These are phyloP conservation scores for Eulemur coronatus DNA, from an alignment of 2,797 vertebrate species.

Conservation along the genomic window DNA sequence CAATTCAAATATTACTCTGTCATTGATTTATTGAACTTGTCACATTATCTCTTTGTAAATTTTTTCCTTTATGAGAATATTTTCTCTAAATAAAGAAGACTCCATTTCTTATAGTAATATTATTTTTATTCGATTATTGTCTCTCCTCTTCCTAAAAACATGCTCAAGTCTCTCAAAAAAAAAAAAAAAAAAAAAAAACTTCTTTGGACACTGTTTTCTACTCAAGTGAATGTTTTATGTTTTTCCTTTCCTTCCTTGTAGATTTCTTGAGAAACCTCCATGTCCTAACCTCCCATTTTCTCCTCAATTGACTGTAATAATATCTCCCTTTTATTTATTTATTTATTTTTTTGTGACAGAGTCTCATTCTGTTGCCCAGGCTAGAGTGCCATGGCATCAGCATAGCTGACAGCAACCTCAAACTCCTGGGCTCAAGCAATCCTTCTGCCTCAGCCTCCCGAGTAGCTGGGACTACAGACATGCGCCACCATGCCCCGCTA, in stretches of 20 bases:
- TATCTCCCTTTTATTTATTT: neutral
- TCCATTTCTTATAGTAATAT: constrained; percentile 12
- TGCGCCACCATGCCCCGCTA: too few relatives aligned
- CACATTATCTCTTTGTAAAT: constrained; percentile 57
- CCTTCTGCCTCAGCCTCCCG: too few relatives aligned
- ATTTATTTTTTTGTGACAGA: too few relatives aligned
- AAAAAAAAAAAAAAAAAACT: neutral
- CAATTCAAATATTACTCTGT: constrained; percentile 38
- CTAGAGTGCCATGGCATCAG: too few relatives aligned
- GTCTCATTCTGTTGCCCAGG: too few relatives aligned
- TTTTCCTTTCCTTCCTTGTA: neutral
- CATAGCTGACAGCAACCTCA: too few relatives aligned
- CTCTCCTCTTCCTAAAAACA: neutral
- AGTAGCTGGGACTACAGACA: too few relatives aligned
- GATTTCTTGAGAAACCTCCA: neutral
- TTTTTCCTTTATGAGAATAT: constrained; percentile 44
- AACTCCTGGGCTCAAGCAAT: too few relatives aligned
- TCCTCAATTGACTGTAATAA: neutral
- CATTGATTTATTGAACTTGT: constrained; percentile 65
- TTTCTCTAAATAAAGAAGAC: constrained; percentile 44
- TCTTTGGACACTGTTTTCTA: neutral
- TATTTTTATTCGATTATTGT: constrained; percentile 50
- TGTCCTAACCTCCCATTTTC: neutral
- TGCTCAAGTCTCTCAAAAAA: neutral
- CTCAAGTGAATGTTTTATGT: neutral